Percentiles rank a stretch among this genome's conserved stretches.
phyloP scores from a whole-genome alignment of 2,888 invertebrate genomes.

The Archips xylosteana region DNA sequence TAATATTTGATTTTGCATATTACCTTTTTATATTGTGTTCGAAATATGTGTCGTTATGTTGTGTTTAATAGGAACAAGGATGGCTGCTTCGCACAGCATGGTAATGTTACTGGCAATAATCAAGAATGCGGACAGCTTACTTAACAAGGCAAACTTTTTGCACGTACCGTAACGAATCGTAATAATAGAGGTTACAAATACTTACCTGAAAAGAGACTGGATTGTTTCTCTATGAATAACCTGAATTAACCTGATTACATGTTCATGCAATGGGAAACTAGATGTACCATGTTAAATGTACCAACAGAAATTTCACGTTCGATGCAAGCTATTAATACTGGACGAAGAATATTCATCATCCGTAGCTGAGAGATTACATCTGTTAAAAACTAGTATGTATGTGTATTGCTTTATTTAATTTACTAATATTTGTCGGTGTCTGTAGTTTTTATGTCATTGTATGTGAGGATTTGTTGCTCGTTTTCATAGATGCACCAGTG shows the following conservation, averaged over 20 bases:
- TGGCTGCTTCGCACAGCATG: conserved; percentile 13
- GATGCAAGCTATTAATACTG: conserved; percentile 16
- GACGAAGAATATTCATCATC: conserved; percentile 17
- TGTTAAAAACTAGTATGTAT: background rate
- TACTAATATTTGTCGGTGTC: background rate
- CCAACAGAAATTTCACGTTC: conserved; percentile 15
- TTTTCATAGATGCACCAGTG: conserved; percentile 16
- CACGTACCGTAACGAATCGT: conserved; percentile 10
- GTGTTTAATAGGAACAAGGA: conserved; percentile 18
- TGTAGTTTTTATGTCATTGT: conserved; percentile 5
- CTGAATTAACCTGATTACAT: background rate
- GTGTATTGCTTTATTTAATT: conserved; percentile 23
- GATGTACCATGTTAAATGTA: background rate
- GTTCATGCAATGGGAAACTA: background rate
- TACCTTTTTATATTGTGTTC: background rate
- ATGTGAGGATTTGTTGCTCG: background rate
- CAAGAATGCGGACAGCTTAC: background rate
- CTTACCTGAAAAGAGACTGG: background rate
- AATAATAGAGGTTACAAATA: background rate
- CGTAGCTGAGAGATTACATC: conserved; percentile 5
- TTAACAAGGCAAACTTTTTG: conserved; percentile 14
- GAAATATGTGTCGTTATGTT: conserved; percentile 2
- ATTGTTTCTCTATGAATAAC: background rate
- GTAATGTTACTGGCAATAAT: conserved; percentile 1
- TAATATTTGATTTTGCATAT: background rate